Conservation (phyloP, 2,113 vertebrate species). For the Sceloporus undulatus region DNA sequence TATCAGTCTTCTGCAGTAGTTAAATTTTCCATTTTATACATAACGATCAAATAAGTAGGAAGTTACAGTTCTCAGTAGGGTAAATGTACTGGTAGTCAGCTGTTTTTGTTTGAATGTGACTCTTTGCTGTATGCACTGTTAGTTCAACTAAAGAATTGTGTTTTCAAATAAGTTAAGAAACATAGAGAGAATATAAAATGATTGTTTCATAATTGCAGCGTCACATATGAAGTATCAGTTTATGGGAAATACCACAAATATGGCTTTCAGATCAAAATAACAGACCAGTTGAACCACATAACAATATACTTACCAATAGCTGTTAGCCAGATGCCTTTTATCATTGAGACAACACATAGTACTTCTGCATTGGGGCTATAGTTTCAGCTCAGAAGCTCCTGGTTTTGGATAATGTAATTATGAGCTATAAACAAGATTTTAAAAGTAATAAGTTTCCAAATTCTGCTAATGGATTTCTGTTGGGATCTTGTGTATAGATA, state of each 20-base stretch:
- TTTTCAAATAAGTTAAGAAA: not conserved
- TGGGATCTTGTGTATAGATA: too few species aligned
- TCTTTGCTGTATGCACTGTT: not conserved
- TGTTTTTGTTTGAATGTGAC: not conserved
- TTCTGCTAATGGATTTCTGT: too few species aligned
- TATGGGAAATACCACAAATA: not conserved
- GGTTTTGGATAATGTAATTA: too few species aligned
- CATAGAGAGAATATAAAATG: not conserved
- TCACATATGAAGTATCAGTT: not conserved
- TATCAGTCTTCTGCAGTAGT: not conserved
- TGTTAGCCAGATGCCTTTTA: too few species aligned
- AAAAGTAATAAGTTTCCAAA: too few species aligned
- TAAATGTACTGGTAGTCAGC: not conserved
- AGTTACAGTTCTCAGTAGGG: not conserved
- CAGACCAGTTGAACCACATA: not conserved
- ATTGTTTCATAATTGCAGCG: not conserved
- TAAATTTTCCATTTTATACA: too few species aligned
- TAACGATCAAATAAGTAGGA: not conserved
- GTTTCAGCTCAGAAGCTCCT: too few species aligned
- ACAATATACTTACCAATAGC: not conserved
- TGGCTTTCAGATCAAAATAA: not conserved
- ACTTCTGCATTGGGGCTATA: too few species aligned
- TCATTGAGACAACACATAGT: too few species aligned
- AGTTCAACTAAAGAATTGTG: not conserved
- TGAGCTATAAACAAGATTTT: too few species aligned